phyloP scores from a whole-genome alignment of 35 echinoderm and acorn worm species.

The Apostichopus japonicus region DNA sequence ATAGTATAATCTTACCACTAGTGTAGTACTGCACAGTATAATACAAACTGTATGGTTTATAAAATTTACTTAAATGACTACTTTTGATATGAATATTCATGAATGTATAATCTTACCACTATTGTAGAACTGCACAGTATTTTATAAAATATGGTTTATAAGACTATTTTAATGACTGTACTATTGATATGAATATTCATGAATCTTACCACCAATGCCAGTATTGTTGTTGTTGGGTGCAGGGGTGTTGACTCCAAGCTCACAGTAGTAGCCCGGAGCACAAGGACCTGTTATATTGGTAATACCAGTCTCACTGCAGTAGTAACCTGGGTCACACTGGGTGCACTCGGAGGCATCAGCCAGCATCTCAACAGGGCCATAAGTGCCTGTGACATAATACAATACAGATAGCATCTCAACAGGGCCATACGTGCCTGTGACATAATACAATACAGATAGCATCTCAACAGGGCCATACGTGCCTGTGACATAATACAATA shows the following conservation, averaged over 20 bases:
- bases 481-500: conserved; percentile 6
- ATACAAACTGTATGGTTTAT: too few species aligned
- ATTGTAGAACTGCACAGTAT: too few species aligned
- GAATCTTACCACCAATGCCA: conserved; percentile 83
- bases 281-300: conserved; percentile 73
- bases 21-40: too few species aligned
- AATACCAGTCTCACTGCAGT: conserved; percentile 73
- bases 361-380: conserved; percentile 74
- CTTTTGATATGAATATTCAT: too few species aligned
- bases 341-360: conserved; percentile 83
- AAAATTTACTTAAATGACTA: not conserved
- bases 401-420: too few species aligned
- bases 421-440: too few species aligned
- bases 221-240: conserved; percentile 97
- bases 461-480: conserved; percentile 89
- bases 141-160: too few species aligned
- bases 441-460: too few species aligned
- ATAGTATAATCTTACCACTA: too few species aligned
- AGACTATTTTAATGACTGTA: not conserved
- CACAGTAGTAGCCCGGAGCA: conserved; percentile 87
- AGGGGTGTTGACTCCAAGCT: conserved; percentile 89
- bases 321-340: conserved; percentile 92
- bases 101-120: too few species aligned
- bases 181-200: not conserved
- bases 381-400: conserved; percentile 59